Base-by-base conservation (phyloP, 2,888 invertebrate species). In the Drosophila bunnanda region DNA sequence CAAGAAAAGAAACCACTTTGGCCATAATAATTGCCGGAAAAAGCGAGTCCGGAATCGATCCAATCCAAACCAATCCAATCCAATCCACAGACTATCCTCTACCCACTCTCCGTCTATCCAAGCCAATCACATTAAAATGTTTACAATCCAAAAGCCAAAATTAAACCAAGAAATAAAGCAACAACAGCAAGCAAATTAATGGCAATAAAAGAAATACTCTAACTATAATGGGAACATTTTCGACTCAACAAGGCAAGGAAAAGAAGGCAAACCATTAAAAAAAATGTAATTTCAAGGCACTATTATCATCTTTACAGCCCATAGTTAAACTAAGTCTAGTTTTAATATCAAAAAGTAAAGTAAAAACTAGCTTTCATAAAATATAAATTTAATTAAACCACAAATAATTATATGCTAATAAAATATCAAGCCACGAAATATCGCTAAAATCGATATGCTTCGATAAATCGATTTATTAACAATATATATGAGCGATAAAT, bases 11-110 rank as follows among this genome's bases (percentile, higher is more conserved):
- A 65, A 66, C 38, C 12, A 65, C 50, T 64, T 65, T 52, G 61
- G 72, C 76, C 69, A 82, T 80, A 82, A 75, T 75, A 75, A 88
- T 83, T 82, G 88, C 68, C 79, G 68, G 70, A 68, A 66, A 73
- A 62, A 54, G 43, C 54, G 28, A 28, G 75, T 46, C 74, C 74
- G 73, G 66, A 75, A 75, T 75, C 61, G 57, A 65, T 62, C 50
- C 62, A 32, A 32, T 8, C 22, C 36, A 50, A 15, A 15, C 50
- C 32, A 17, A 65, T 62, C 50, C 62, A 32, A 32, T 8, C 22
- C 36, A 50, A 15, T 20, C 50, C 32, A 17, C 48, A 46, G 8
- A 28, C 25, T 44, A 25, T 15, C 39, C 39, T 13, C 55, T 20
- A 43, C 17, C 43, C 44, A 10, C 8, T 32, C 22, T 36, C 25